Percentiles rank a stretch among this genome's conserved stretches.
These are phyloP conservation scores for Tauraco hartlaubi DNA, from an alignment of 2,797 vertebrate genomes.

Conservation along the genomic window DNA sequence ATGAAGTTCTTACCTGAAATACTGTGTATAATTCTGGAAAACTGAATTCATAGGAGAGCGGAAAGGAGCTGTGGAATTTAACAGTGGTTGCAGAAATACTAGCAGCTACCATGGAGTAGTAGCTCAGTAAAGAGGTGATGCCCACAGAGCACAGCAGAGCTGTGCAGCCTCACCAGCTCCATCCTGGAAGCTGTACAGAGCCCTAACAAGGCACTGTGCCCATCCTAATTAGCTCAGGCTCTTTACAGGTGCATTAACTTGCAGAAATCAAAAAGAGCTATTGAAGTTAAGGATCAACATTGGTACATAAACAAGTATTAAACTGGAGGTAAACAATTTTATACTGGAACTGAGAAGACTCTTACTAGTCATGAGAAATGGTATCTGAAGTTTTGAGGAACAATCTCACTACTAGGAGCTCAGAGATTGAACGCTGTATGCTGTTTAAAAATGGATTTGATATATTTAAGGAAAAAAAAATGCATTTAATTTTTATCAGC, in stretches of 20 bases:
- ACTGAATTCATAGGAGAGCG: neutral
- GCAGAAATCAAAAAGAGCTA: neutral
- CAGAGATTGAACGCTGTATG: neutral
- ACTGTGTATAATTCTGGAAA: neutral
- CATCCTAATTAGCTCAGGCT: neutral
- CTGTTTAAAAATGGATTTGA: neutral
- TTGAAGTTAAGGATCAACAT: neutral
- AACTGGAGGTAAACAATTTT: neutral
- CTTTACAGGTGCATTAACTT: neutral
- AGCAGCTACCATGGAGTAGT: neutral
- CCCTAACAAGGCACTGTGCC: fast-evolving
- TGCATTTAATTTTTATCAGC: neutral
- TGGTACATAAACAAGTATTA: neutral
- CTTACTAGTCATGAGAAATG: neutral
- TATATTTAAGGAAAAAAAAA: neutral
- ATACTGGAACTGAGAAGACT: neutral
- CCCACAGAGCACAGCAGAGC: neutral
- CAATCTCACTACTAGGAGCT: neutral
- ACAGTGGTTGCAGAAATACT: neutral
- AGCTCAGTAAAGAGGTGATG: neutral
- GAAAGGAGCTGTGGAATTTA: neutral
- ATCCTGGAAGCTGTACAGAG: neutral
- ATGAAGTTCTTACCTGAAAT: neutral
- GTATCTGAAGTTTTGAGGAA: neutral
- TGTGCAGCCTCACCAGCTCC: neutral